A percentile compares a stretch with the other conserved stretches of the same genome.
These are phyloP conservation scores for Hydrocynus forskahlii DNA, from an alignment of 2,797 vertebrate genomes.

Conservation along the genomic window DNA sequence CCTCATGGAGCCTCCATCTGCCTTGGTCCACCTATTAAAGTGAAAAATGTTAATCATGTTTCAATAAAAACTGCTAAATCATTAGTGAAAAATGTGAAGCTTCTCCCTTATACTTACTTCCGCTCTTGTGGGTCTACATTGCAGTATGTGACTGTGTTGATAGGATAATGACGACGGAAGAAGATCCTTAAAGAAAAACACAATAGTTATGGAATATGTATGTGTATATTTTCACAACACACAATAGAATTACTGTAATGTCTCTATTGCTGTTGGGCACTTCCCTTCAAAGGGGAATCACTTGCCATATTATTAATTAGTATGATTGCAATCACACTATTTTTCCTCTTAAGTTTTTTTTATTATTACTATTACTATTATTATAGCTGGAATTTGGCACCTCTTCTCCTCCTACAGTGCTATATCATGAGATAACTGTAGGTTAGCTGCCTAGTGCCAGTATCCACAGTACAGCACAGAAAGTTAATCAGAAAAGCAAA, in stretches of 20 bases:
- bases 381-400: too few species aligned
- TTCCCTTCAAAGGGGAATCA: too few species aligned
- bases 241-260: neutral
- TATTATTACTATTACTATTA: too few species aligned
- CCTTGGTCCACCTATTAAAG: conserved; percentile 87
- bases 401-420: too few species aligned
- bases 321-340: too few species aligned
- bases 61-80: neutral
- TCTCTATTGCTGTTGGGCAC: too few species aligned
- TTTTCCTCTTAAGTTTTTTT: too few species aligned
- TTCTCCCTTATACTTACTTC: conserved; percentile 81
- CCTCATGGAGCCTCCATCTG: conserved; percentile 87
- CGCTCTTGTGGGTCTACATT: conserved; percentile 92
- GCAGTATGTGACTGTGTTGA: conserved; percentile 92
- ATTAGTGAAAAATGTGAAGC: neutral
- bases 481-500: too few species aligned
- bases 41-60: conserved; percentile 18
- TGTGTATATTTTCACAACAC: neutral
- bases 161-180: conserved; percentile 94
- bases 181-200: conserved; percentile 81
- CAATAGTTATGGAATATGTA: neutral
- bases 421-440: too few species aligned
- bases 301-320: too few species aligned
- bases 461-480: too few species aligned
- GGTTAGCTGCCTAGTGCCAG: too few species aligned